phyloP scores from a whole-genome alignment of 2,113 vertebrate species.

The Phaethon lepturus region DNA sequence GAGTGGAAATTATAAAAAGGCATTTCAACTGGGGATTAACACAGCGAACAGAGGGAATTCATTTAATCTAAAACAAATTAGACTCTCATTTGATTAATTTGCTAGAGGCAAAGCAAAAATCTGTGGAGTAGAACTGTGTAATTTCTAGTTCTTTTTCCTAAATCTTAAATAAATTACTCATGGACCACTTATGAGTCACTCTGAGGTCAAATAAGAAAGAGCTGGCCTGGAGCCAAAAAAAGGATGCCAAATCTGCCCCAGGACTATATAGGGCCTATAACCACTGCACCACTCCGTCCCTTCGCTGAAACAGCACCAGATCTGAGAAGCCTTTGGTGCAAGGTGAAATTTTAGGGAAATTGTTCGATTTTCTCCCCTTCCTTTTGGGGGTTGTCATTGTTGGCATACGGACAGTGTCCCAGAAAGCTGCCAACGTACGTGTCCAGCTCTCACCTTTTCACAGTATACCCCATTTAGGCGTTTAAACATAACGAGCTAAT shows the following conservation, averaged over 20 bases:
- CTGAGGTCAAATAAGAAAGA: constrained; percentile 37
- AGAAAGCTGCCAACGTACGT: not conserved
- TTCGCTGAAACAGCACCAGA: not conserved
- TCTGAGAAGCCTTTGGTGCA: not conserved
- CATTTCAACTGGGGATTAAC: constrained; percentile 37
- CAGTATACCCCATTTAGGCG: not conserved
- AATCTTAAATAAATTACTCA: constrained; percentile 60
- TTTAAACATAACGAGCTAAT: not conserved
- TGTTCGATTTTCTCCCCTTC: not conserved
- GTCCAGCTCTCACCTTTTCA: not conserved
- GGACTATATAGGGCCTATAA: not conserved
- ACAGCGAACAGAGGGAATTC: constrained; percentile 29
- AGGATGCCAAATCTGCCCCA: not conserved
- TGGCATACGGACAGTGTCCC: not conserved
- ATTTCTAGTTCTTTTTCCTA: constrained; percentile 53
- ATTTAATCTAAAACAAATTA: constrained; percentile 59
- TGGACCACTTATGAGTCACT: constrained; percentile 30
- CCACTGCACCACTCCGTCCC: accelerated
- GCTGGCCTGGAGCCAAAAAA: constrained; percentile 13
- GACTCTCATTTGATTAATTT: constrained; percentile 60
- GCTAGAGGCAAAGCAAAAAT: constrained; percentile 52
- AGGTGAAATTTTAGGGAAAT: not conserved
- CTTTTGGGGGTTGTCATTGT: not conserved
- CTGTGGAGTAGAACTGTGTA: constrained; percentile 31
- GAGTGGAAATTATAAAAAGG: constrained; percentile 35